Conservation (phyloP, 2,113 vertebrate genomes). For the Leuciscus idus region DNA sequence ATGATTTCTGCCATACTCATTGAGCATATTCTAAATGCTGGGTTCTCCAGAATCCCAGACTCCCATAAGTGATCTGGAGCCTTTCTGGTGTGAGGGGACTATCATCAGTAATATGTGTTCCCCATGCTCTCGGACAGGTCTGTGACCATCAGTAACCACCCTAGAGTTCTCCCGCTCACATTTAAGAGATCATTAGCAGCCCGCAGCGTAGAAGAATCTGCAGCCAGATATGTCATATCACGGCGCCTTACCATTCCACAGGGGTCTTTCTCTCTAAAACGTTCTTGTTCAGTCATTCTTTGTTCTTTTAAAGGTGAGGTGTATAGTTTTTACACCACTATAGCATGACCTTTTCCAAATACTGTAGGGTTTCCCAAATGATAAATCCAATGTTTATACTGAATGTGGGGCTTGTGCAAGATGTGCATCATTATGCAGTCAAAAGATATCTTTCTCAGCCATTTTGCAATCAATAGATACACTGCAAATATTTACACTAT, state of each 20-base stretch:
- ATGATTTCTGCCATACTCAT: conserved; percentile 23
- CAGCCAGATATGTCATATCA: conserved; percentile 22
- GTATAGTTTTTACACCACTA: background rate
- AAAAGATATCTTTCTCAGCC: too few relatives aligned
- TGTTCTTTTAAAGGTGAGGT: background rate
- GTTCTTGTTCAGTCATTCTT: conserved; percentile 12
- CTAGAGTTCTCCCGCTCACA: background rate
- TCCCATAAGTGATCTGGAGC: conserved; percentile 29
- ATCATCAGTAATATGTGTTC: conserved; percentile 50
- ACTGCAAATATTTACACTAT: too few relatives aligned
- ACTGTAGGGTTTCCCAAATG: background rate
- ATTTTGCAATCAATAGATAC: too few relatives aligned
- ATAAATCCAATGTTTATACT: background rate
- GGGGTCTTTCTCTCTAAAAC: background rate
- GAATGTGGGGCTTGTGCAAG: background rate
- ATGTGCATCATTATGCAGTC: too few relatives aligned
- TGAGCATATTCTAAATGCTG: background rate
- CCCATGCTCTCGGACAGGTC: background rate
- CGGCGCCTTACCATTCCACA: background rate
- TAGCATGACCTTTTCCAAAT: background rate
- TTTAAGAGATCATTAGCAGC: conserved; percentile 21
- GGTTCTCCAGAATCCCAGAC: conserved; percentile 30
- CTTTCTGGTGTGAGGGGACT: conserved; percentile 10
- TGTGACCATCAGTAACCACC: conserved; percentile 20
- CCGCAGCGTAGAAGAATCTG: background rate